Percentiles rank a stretch among this genome's conserved stretches.
Evolutionary conservation across 1,140 invertebrate genomes (phyloP).

Genomic region (Trichoplusia ni): DNA sequence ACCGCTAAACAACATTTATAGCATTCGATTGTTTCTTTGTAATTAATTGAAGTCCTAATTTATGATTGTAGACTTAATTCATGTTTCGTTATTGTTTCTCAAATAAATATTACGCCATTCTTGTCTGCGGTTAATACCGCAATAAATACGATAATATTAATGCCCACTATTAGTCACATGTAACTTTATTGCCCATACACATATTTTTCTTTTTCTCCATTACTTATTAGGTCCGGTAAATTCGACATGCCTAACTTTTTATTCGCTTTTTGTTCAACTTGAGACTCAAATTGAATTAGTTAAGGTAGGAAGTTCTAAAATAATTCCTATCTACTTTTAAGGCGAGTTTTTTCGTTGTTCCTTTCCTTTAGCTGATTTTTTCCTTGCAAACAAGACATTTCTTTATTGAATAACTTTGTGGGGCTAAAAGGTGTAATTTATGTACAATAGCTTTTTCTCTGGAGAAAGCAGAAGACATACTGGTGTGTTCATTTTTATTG

Average conservation of each 20-base stretch:
- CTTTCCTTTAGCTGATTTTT: conserved; percentile 8
- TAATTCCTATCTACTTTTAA: conserved; percentile 18
- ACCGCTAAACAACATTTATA: too few relatives aligned
- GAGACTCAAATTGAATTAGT: conserved; percentile 27
- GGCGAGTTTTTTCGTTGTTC: conserved; percentile 15
- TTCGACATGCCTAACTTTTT: conserved; percentile 21
- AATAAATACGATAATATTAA: conserved; percentile 8
- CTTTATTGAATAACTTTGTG: conserved; percentile 20
- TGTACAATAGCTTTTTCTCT: neutral
- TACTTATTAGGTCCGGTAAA: conserved; percentile 16
- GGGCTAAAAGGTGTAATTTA: conserved; percentile 4
- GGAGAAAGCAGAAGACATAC: too few relatives aligned
- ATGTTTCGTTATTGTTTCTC: neutral
- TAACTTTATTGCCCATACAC: neutral
- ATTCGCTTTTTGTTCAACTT: conserved; percentile 15
- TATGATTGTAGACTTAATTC: neutral
- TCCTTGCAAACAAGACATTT: conserved; percentile 9
- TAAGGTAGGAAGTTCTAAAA: conserved; percentile 29
- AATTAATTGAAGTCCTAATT: too few relatives aligned
- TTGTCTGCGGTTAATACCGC: conserved; percentile 1
- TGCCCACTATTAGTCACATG: neutral
- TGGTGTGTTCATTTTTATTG: too few relatives aligned
- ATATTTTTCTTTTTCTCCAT: conserved; percentile 12
- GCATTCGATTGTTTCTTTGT: neutral
- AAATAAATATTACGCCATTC: conserved; percentile 4